A percentile compares a stretch with the other conserved stretches of the same genome.
These are phyloP conservation scores for Hydra vulgaris DNA, from an alignment of 30 jellyfish, hydroid and myxozoan genomes.

Conservation along the genomic window DNA sequence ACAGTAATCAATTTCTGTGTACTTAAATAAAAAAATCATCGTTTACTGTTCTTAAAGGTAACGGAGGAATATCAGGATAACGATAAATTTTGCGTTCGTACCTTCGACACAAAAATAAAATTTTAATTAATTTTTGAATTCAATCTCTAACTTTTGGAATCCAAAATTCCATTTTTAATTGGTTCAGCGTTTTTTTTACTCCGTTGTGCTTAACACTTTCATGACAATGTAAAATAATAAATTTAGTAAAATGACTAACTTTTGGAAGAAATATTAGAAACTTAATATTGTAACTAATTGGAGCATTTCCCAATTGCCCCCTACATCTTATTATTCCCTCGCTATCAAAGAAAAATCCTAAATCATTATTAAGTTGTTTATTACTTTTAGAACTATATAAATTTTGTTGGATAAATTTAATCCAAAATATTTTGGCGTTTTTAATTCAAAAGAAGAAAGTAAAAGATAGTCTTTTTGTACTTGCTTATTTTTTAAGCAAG, in stretches of 20 bases:
- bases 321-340: conserved; percentile 1
- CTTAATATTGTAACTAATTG: background rate
- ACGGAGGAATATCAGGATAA: conserved; percentile 28
- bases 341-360: background rate
- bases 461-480: background rate
- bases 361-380: background rate
- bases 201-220: too few species aligned
- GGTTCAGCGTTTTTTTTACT: too few species aligned
- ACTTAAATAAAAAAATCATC: conserved; percentile 2
- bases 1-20: conserved; percentile 29
- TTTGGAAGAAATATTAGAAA: background rate
- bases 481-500: background rate
- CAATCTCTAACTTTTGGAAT: too few species aligned
- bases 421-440: background rate
- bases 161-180: too few species aligned
- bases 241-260: too few species aligned
- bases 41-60: conserved; percentile 7
- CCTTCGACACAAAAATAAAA: background rate
- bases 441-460: background rate
- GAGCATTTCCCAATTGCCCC: background rate
- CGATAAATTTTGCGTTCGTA: too few species aligned
- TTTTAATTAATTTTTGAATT: too few species aligned
- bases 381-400: background rate
- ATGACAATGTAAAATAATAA: too few species aligned
- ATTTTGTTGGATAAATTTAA: background rate